Percentiles rank a stretch among this genome's conserved stretches.
These are phyloP conservation scores for Ophion ellenae DNA, from an alignment of 2,888 invertebrate species.

Conservation along the genomic window DNA sequence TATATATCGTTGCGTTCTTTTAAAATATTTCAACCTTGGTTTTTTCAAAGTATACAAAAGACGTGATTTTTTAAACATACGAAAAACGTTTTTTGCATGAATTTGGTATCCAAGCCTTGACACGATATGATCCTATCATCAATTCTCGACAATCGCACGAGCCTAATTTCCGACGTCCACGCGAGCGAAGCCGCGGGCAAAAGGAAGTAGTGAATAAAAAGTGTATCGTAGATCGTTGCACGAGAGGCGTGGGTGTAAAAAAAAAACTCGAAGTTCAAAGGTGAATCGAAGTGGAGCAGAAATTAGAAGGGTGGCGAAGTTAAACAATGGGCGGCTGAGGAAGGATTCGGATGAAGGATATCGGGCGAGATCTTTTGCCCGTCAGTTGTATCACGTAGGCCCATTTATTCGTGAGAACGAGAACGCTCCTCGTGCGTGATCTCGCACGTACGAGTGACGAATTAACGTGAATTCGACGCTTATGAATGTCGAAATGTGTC, in stretches of 20 bases:
- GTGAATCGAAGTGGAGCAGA: background rate
- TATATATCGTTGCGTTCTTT: too few relatives aligned
- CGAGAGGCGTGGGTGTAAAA: background rate
- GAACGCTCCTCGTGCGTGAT: conserved; percentile 74
- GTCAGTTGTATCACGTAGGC: conserved; percentile 62
- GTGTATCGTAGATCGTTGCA: background rate
- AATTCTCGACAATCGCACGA: too few relatives aligned
- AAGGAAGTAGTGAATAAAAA: background rate
- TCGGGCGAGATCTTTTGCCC: conserved; percentile 46
- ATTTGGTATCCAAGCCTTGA: too few relatives aligned
- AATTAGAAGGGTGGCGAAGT: conserved; percentile 5
- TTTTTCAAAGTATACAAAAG: too few relatives aligned
- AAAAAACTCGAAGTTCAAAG: background rate
- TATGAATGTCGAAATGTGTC: conserved; percentile 70
- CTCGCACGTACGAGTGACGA: conserved; percentile 74
- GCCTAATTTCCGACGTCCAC: too few relatives aligned
- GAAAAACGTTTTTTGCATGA: too few relatives aligned
- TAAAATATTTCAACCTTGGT: too few relatives aligned
- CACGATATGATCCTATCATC: too few relatives aligned
- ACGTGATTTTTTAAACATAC: too few relatives aligned
- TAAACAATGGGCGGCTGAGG: conserved; percentile 8
- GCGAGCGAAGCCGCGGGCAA: too few relatives aligned
- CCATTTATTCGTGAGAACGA: conserved; percentile 56
- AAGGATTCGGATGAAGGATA: conserved; percentile 7
- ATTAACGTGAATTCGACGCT: conserved; percentile 73